phyloP scores from a whole-genome alignment of 2,113 vertebrate genomes.

The Scatophagus argus region DNA sequence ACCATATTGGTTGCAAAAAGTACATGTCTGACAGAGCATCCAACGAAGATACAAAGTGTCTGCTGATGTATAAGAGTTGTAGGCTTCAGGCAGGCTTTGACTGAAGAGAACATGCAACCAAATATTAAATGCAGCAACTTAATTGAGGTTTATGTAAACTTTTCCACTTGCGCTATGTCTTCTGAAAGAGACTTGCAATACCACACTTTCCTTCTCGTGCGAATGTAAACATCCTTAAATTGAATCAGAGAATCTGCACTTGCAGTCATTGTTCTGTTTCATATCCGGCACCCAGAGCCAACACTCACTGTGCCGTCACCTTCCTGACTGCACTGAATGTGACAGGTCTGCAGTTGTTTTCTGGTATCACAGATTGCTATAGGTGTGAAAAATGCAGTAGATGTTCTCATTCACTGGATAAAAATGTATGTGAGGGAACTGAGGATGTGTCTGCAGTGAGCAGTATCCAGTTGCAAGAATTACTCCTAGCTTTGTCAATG shows the following conservation, averaged over 20 bases:
- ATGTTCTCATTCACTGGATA: conserved; percentile 26
- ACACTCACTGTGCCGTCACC: background rate
- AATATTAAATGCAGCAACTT: conserved; percentile 7
- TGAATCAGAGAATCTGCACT: background rate
- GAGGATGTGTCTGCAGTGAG: conserved; percentile 40
- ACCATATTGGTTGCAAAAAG: conserved; percentile 1
- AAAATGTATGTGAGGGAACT: conserved; percentile 47
- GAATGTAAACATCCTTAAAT: conserved; percentile 40
- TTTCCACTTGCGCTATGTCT: conserved; percentile 18
- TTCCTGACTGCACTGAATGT: conserved; percentile 4
- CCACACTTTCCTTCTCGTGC: background rate
- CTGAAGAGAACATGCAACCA: conserved; percentile 10
- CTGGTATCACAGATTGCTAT: conserved; percentile 19
- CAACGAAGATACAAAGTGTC: conserved; percentile 1
- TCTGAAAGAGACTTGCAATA: background rate
- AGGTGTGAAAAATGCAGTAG: conserved; percentile 30
- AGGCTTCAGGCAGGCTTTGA: conserved; percentile 22
- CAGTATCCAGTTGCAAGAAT: conserved; percentile 60
- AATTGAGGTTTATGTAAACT: conserved; percentile 5
- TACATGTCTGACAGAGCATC: conserved; percentile 16
- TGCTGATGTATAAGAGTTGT: conserved; percentile 24
- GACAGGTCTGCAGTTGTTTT: conserved; percentile 34
- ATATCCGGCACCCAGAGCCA: background rate
- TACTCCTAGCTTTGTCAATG: conserved; percentile 40
- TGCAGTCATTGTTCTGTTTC: conserved; percentile 9